Percentiles rank a stretch among this genome's conserved stretches.
These are phyloP conservation scores for Autographa gamma DNA, from an alignment of 2,888 invertebrate species.

Conservation along the genomic window DNA sequence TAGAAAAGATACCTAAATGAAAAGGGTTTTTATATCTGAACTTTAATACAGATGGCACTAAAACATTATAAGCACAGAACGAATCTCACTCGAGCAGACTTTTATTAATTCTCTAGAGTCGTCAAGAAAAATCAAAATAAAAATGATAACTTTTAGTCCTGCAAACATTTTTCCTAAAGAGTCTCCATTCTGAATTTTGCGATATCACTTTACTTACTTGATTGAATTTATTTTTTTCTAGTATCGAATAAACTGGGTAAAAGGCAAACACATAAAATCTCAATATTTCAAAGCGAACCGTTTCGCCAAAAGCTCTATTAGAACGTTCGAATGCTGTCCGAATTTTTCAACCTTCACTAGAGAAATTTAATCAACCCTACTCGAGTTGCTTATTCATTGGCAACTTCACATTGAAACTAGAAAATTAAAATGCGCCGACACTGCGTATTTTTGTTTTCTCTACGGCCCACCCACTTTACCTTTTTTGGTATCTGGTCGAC, in stretches of 20 bases:
- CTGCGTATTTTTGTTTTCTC: conserved; percentile 6
- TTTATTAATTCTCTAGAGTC: not conserved
- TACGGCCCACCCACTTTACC: not conserved
- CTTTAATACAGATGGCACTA: not conserved
- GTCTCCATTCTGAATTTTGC: not conserved
- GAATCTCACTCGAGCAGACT: not conserved
- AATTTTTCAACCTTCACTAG: conserved; percentile 27
- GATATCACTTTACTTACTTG: conserved; percentile 2
- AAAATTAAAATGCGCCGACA: conserved; percentile 23
- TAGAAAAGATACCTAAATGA: not conserved
- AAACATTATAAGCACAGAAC: not conserved
- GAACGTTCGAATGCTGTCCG: conserved; percentile 13
- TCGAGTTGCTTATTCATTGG: conserved; percentile 34
- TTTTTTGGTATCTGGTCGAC: not conserved
- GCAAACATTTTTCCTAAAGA: not conserved
- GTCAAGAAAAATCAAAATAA: not conserved
- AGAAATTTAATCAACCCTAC: conserved; percentile 48
- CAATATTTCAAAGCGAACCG: conserved; percentile 31
- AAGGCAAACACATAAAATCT: conserved; percentile 20
- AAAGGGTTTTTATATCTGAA: not conserved
- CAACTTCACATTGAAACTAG: conserved; percentile 23
- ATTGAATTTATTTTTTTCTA: conserved; percentile 8
- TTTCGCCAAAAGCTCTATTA: conserved; percentile 30
- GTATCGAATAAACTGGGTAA: conserved; percentile 3
- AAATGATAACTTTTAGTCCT: not conserved